Evolutionary conservation across 2,797 vertebrate species (phyloP).

Genomic region (Alfaro cultratus): DNA sequence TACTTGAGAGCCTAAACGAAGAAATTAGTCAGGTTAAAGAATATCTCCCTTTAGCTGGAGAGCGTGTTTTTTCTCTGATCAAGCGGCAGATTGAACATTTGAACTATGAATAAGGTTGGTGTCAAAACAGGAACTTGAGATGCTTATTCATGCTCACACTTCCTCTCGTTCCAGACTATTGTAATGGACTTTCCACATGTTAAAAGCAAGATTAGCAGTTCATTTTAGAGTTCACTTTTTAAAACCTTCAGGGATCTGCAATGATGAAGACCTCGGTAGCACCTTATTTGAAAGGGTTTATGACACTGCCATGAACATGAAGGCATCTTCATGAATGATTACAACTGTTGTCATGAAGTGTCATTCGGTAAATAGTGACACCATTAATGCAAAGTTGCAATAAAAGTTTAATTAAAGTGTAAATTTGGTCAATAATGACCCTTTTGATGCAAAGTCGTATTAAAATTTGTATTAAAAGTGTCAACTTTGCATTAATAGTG

Average conservation of each 20-base stretch:
- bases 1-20: background rate
- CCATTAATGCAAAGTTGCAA: no score
- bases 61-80: background rate
- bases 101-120: no score
- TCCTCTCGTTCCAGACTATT: background rate
- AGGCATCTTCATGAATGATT: no score
- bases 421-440: no score
- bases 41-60: background rate
- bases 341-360: no score
- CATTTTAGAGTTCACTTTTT: background rate
- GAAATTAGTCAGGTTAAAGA: background rate
- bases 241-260: background rate
- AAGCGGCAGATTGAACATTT: background rate
- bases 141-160: background rate
- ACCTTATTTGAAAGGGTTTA: no score
- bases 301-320: no score
- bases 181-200: background rate
- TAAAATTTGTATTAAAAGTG: no score
- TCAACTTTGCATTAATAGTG: no score
- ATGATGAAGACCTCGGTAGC: background rate
- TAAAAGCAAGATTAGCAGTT: background rate
- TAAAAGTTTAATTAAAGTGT: no score
- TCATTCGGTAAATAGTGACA: no score
- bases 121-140: background rate
- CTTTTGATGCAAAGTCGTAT: no score